Conservation (phyloP, 2,888 invertebrate species). For the Hydriomena furcata region DNA sequence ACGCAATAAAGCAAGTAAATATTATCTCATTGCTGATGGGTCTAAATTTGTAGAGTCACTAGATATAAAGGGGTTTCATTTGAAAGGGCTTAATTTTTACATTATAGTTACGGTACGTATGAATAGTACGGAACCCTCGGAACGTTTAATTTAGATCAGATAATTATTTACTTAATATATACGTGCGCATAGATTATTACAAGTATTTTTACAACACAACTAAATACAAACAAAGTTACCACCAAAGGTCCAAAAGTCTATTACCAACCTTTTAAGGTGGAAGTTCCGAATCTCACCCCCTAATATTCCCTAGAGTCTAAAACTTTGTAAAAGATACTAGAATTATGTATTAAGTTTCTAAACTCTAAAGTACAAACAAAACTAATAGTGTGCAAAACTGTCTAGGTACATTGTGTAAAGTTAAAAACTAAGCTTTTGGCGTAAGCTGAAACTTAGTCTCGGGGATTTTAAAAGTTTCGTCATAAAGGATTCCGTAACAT, state of each 20-base stretch:
- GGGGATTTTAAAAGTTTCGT: constrained; percentile 73
- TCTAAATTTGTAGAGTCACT: too few species aligned
- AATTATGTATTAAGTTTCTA: constrained; percentile 36
- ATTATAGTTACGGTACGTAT: too few species aligned
- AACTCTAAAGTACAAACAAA: constrained; percentile 52
- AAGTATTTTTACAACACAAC: neutral
- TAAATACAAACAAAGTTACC: constrained; percentile 4
- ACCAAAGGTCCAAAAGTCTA: neutral
- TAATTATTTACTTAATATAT: too few species aligned
- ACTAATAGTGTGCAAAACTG: constrained; percentile 57
- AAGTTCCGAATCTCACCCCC: constrained; percentile 6
- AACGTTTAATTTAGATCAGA: too few species aligned
- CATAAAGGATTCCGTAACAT: constrained; percentile 69
- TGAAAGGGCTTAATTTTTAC: too few species aligned
- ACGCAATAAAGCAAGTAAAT: too few species aligned
- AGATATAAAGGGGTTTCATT: too few species aligned
- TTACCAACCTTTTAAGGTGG: constrained; percentile 25
- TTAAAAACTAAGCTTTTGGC: constrained; percentile 48
- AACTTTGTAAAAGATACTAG: constrained; percentile 30
- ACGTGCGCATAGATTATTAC: too few species aligned
- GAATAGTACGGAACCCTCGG: too few species aligned
- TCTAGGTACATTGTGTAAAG: constrained; percentile 50
- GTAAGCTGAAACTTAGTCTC: constrained; percentile 36
- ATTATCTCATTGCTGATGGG: too few species aligned
- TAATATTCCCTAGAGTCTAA: constrained; percentile 26